These are phyloP conservation scores for Phyllopteryx taeniolatus DNA, from an alignment of 2,113 vertebrate species.

Conservation along the genomic window DNA sequence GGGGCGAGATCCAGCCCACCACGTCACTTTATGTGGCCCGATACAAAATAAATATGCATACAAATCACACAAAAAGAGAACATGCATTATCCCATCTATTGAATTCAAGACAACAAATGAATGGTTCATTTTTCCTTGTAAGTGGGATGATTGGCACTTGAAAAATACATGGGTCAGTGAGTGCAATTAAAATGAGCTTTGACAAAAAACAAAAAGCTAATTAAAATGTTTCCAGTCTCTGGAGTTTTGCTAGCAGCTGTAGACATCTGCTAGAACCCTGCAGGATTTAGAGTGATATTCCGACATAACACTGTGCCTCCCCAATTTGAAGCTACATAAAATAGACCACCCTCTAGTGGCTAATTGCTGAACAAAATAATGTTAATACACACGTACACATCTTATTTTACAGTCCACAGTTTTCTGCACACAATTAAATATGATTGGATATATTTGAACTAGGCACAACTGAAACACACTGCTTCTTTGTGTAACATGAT, in stretches of 20 bases:
- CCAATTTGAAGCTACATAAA: not conserved
- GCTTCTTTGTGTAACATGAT: too few species aligned
- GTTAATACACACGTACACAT: not conserved
- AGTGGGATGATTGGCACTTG: slow-evolving; percentile 14
- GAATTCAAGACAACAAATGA: slow-evolving; percentile 18
- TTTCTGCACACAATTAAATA: not conserved
- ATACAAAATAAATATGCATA: not conserved
- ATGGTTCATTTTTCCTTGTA: slow-evolving; percentile 28
- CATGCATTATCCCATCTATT: not conserved
- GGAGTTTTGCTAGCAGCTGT: slow-evolving; percentile 41
- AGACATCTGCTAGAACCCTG: slow-evolving; percentile 37
- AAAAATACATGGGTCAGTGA: slow-evolving; percentile 13
- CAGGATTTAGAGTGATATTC: slow-evolving; percentile 4
- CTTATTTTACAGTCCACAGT: not conserved
- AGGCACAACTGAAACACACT: too few species aligned
- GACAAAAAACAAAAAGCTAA: slow-evolving; percentile 43
- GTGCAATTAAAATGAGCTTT: slow-evolving; percentile 29
- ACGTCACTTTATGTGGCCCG: slow-evolving; percentile 1
- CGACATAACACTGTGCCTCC: not conserved
- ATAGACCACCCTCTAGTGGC: slow-evolving; percentile 3
- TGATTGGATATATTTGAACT: too few species aligned
- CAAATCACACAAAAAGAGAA: not conserved
- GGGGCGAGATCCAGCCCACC: not conserved
- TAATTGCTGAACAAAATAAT: not conserved
- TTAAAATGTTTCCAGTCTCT: slow-evolving; percentile 49